Evolutionary conservation across 92 coral and sea anemone genomes (phyloP).

Genomic region (Galaxea fascicularis): DNA sequence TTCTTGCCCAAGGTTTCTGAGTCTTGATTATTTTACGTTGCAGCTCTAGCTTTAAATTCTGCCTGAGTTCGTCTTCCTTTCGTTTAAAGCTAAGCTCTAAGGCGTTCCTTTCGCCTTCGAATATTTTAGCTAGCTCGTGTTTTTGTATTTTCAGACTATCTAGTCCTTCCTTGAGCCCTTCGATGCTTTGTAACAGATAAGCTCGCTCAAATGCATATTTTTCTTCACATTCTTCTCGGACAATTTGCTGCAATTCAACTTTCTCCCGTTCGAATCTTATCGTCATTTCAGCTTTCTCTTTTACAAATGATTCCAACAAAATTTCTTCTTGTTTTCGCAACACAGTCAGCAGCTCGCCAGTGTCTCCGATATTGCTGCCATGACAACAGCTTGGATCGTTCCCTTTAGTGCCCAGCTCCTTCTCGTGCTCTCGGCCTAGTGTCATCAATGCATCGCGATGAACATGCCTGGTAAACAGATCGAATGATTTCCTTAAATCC

Average conservation of each 20-base stretch:
- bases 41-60: constrained; percentile 50
- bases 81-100: constrained; percentile 53
- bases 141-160: constrained; percentile 73
- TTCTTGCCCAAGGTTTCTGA: constrained; percentile 63
- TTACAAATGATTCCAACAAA: constrained; percentile 45
- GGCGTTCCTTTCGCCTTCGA: constrained; percentile 78
- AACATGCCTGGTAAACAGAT: constrained; percentile 24
- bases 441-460: constrained; percentile 18
- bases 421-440: not conserved
- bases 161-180: constrained; percentile 79
- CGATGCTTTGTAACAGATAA: constrained; percentile 63
- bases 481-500: constrained; percentile 56
- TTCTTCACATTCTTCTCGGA: constrained; percentile 65
- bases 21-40: constrained; percentile 70
- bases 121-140: constrained; percentile 81
- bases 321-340: constrained; percentile 62
- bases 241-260: constrained; percentile 50
- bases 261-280: constrained; percentile 66
- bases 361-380: constrained; percentile 23
- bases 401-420: constrained; percentile 18
- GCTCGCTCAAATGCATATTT: constrained; percentile 61
- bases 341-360: constrained; percentile 37
- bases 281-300: constrained; percentile 54
- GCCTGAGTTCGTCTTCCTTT: constrained; percentile 67
- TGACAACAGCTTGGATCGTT: not conserved